Percentiles rank a stretch among this genome's conserved stretches.
These are phyloP conservation scores for Ctenochaetus hawaiiensis DNA, from an alignment of 2,797 vertebrate genomes.

Conservation along the genomic window DNA sequence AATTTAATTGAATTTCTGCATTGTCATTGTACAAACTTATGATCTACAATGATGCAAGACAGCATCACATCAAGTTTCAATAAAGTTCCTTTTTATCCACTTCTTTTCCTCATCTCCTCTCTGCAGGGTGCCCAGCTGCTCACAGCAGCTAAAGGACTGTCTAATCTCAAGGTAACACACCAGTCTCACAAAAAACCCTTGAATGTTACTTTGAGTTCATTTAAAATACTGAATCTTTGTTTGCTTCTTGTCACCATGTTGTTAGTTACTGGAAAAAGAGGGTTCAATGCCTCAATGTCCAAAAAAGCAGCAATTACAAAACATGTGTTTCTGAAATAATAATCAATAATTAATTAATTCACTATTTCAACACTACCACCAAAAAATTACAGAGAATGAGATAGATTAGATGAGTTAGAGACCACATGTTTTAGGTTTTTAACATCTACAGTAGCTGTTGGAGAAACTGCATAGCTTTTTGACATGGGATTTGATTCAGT, in stretches of 20 bases:
- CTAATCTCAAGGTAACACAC: constrained; percentile 94
- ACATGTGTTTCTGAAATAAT: too few relatives aligned
- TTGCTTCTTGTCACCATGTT: too few relatives aligned
- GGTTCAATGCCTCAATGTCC: too few relatives aligned
- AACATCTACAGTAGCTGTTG: not conserved
- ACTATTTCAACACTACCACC: too few relatives aligned
- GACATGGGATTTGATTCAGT: too few relatives aligned
- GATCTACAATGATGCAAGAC: not conserved
- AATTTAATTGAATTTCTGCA: too few relatives aligned
- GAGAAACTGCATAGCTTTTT: not conserved
- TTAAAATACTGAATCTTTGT: too few relatives aligned
- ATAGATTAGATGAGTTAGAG: not conserved
- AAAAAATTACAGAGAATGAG: too few relatives aligned
- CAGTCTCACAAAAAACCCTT: not conserved
- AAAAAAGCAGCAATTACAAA: too few relatives aligned
- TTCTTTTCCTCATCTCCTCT: not conserved
- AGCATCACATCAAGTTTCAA: not conserved
- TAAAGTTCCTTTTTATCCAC: not conserved
- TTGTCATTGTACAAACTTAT: not conserved
- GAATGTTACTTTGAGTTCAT: not conserved
- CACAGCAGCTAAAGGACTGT: constrained; percentile 97
- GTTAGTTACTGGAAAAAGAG: too few relatives aligned
- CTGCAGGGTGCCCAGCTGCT: constrained; percentile 94
- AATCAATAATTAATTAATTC: too few relatives aligned
- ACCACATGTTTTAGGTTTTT: not conserved